Conservation (phyloP, 2,113 vertebrate species). For the Rhea pennata region DNA sequence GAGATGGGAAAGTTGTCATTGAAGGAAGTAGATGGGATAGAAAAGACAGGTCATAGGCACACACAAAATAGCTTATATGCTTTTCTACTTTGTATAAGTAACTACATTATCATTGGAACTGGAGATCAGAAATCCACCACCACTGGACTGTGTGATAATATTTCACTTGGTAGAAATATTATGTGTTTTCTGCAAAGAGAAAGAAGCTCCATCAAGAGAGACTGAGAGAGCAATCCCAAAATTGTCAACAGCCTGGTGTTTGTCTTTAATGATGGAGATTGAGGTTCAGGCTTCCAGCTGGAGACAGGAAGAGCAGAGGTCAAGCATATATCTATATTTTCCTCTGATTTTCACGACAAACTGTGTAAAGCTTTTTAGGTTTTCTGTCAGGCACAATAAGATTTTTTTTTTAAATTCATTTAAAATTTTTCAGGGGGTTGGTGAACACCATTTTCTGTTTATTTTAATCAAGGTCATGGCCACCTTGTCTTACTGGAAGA, state of each 20-base stretch:
- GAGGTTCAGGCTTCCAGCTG: background rate
- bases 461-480: background rate
- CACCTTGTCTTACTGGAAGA: background rate
- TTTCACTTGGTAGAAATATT: background rate
- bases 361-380: fast-evolving
- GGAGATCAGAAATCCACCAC: background rate
- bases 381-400: background rate
- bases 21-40: background rate
- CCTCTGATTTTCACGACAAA: background rate
- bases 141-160: background rate
- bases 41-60: background rate
- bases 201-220: background rate
- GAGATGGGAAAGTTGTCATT: background rate
- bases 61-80: background rate
- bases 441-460: background rate
- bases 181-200: background rate
- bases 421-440: background rate
- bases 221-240: background rate
- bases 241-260: background rate
- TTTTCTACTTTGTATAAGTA: background rate
- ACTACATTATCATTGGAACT: fast-evolving
- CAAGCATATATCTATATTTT: background rate
- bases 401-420: background rate
- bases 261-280: background rate
- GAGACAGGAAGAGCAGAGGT: background rate